A percentile compares a stretch with the other conserved stretches of the same genome.
These are phyloP conservation scores for Teleogryllus oceanicus DNA, from an alignment of 2,888 invertebrate genomes.

Conservation along the genomic window DNA sequence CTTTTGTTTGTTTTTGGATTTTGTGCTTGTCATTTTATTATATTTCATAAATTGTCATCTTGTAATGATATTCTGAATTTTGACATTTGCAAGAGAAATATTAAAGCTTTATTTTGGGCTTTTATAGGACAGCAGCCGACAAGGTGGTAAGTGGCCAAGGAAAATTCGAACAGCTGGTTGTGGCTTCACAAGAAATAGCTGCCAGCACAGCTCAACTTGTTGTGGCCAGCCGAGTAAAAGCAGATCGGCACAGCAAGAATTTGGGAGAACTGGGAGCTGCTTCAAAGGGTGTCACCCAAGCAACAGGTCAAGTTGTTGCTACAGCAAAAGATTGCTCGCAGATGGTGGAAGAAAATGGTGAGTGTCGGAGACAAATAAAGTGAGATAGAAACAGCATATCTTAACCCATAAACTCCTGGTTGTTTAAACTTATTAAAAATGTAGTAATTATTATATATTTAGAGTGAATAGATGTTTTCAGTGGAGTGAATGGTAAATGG, in stretches of 20 bases:
- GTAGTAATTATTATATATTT: not conserved
- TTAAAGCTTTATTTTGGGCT: not conserved
- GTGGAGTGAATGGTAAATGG: no score
- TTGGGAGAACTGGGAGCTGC: conserved; percentile 79
- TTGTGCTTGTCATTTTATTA: not conserved
- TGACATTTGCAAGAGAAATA: not conserved
- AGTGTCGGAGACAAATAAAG: conserved; percentile 28
- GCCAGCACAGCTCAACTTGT: conserved; percentile 96
- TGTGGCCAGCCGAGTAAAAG: conserved; percentile 94
- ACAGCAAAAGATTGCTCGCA: conserved; percentile 87
- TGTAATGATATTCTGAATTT: not conserved
- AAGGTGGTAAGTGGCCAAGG: conserved; percentile 80
- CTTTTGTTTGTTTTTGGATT: not conserved
- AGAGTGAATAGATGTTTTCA: no score
- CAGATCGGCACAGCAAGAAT: conserved; percentile 75
- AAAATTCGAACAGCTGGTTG: conserved; percentile 88
- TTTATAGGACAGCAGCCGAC: conserved; percentile 80
- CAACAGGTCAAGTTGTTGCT: conserved; percentile 90
- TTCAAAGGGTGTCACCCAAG: conserved; percentile 82
- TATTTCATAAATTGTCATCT: no score
- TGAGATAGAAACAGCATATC: no score
- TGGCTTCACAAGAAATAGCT: conserved; percentile 94
- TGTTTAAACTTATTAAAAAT: conserved; percentile 26
- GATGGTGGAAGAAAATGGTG: conserved; percentile 78
- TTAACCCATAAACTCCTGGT: not conserved